phyloP scores from a whole-genome alignment of 1,140 invertebrate genomes.

The Fopius arisanus region DNA sequence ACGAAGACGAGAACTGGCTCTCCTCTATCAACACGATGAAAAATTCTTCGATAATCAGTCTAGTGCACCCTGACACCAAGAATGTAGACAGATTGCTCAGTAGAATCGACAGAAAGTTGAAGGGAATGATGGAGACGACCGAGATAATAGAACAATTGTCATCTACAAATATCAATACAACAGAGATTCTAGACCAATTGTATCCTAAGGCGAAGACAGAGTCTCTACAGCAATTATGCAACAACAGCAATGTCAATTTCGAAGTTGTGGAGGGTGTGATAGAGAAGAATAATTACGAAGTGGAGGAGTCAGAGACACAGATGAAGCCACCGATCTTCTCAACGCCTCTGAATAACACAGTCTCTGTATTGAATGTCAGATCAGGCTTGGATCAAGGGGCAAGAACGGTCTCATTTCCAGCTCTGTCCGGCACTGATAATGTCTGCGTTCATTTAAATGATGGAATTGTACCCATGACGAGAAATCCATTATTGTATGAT shows the following conservation, averaged over 20 bases:
- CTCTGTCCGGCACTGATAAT: background rate
- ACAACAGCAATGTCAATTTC: background rate
- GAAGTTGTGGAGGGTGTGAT: background rate
- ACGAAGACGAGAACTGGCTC: too few relatives aligned
- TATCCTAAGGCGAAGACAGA: background rate
- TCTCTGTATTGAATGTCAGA: background rate
- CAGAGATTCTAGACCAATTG: background rate
- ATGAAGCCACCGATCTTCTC: slow-evolving; percentile 21
- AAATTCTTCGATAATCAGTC: background rate
- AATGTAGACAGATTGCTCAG: background rate
- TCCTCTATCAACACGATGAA: background rate
- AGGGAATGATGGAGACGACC: background rate
- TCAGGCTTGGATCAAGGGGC: background rate
- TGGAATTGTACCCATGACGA: background rate
- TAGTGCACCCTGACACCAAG: background rate
- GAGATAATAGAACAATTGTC: background rate
- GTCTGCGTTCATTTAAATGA: background rate
- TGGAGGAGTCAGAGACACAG: slow-evolving; percentile 10
- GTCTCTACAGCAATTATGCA: too few relatives aligned
- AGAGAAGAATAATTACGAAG: background rate
- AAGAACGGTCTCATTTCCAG: background rate
- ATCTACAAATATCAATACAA: too few relatives aligned
- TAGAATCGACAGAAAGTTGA: background rate
- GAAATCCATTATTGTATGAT: slow-evolving; percentile 1
- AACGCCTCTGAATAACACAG: slow-evolving; percentile 26